Evolutionary conservation across 2,888 invertebrate species (phyloP).

Genomic region (Melipona bicolor): DNA sequence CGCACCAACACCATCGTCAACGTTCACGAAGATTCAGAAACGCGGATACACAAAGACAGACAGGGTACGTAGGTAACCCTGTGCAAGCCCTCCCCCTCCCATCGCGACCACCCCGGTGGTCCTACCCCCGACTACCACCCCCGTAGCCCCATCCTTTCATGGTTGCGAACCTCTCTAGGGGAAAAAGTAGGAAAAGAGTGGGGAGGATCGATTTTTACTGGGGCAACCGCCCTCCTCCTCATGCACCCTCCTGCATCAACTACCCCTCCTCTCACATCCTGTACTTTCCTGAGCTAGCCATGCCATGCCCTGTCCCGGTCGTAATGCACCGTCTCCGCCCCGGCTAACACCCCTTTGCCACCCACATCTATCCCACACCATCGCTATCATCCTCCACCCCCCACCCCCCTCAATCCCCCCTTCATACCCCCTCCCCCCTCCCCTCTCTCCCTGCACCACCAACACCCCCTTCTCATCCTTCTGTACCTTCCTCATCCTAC

Average conservation of each 20-base stretch:
- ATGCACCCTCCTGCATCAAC: constrained; percentile 79
- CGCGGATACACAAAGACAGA: constrained; percentile 71
- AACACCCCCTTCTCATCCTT: constrained; percentile 30
- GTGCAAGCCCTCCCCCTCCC: constrained; percentile 60
- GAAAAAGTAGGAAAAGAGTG: constrained; percentile 82
- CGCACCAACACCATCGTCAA: constrained; percentile 23
- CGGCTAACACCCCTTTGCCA: constrained; percentile 74
- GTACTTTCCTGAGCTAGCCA: constrained; percentile 77
- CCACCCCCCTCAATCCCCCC: neutral
- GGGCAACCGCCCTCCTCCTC: constrained; percentile 82
- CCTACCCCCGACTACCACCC: constrained; percentile 52
- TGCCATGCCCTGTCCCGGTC: constrained; percentile 78
- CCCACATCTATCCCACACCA: constrained; percentile 55
- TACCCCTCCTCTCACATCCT: constrained; percentile 76
- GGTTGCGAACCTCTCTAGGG: constrained; percentile 76
- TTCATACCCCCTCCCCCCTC: too few relatives aligned
- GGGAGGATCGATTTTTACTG: constrained; percentile 85
- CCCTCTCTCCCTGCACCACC: constrained; percentile 19
- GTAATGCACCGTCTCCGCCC: constrained; percentile 77
- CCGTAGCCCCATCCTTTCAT: constrained; percentile 64
- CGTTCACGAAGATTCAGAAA: constrained; percentile 68
- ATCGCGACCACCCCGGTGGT: constrained; percentile 56
- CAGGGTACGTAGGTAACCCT: constrained; percentile 73
- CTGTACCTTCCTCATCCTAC: constrained; percentile 15
- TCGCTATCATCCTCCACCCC: constrained; percentile 45